A percentile compares a stretch with the other conserved stretches of the same genome.
These are phyloP conservation scores for Philereme vetulata DNA, from an alignment of 2,888 invertebrate species.

Conservation along the genomic window DNA sequence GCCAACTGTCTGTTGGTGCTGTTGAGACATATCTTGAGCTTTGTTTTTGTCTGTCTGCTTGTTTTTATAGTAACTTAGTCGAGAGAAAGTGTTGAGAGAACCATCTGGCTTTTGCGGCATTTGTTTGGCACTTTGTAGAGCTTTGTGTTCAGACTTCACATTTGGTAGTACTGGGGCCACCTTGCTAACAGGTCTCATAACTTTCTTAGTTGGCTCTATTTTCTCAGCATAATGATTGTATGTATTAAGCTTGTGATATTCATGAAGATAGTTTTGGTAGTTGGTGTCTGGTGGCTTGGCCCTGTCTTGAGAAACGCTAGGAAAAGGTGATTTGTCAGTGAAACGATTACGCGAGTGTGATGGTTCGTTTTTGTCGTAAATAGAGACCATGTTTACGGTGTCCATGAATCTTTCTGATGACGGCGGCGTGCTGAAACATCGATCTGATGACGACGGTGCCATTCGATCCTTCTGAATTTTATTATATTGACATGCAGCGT, in stretches of 20 bases:
- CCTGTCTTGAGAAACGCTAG: conserved; percentile 31
- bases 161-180: conserved; percentile 43
- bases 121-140: conserved; percentile 61
- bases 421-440: conserved; percentile 17
- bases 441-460: conserved; percentile 6
- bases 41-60: conserved; percentile 56
- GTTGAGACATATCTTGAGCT: conserved; percentile 28
- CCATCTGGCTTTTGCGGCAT: conserved; percentile 56
- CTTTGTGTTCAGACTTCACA: conserved; percentile 40
- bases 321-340: conserved; percentile 6
- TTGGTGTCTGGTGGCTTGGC: conserved; percentile 10
- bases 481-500: conserved; percentile 9
- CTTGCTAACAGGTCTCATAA: conserved; percentile 42
- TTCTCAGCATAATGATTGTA: conserved; percentile 18
- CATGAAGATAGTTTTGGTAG: conserved; percentile 60
- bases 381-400: conserved; percentile 23
- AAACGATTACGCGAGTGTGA: conserved; percentile 13
- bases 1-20: conserved; percentile 22
- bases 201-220: conserved; percentile 39
- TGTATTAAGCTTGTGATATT: conserved; percentile 46
- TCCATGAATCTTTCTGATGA: conserved; percentile 20
- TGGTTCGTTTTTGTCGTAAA: conserved; percentile 22
- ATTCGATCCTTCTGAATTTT: conserved; percentile 2
- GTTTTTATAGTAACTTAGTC: conserved; percentile 72
- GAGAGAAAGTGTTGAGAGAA: conserved; percentile 70